These are phyloP conservation scores for Palloptera scutellata DNA, from an alignment of 2,888 invertebrate species.

Conservation along the genomic window DNA sequence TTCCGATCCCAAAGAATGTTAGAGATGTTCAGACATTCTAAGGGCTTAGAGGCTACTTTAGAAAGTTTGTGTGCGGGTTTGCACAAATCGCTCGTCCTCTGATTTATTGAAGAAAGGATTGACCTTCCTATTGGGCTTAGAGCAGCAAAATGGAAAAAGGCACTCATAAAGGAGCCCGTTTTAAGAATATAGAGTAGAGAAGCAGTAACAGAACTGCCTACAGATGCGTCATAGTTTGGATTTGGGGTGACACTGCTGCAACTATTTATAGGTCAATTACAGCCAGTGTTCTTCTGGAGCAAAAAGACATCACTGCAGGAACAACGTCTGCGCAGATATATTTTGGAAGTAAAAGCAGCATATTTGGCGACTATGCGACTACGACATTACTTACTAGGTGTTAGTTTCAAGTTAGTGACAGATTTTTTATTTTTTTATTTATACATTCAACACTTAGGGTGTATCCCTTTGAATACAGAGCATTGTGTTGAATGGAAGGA, in stretches of 20 bases:
- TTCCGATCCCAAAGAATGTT: slow-evolving; percentile 29
- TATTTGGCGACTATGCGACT: slow-evolving; percentile 26
- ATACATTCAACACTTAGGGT: too few species aligned
- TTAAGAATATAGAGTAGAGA: slow-evolving; percentile 28
- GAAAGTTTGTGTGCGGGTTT: slow-evolving; percentile 31
- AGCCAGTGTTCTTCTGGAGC: slow-evolving; percentile 36
- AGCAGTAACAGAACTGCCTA: slow-evolving; percentile 34
- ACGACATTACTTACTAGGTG: slow-evolving; percentile 26
- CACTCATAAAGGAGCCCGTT: slow-evolving; percentile 22
- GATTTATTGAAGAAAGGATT: slow-evolving; percentile 25
- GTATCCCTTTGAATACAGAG: too few species aligned
- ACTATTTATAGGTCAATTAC: slow-evolving; percentile 22
- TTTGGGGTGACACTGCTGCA: slow-evolving; percentile 36
- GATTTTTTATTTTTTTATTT: too few species aligned
- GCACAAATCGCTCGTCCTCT: slow-evolving; percentile 26
- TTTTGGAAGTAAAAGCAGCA: slow-evolving; percentile 38
- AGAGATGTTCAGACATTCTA: slow-evolving; percentile 30
- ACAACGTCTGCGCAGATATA: slow-evolving; percentile 36
- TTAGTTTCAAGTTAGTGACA: slow-evolving; percentile 24
- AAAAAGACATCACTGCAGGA: slow-evolving; percentile 30
- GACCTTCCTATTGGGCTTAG: slow-evolving; percentile 11
- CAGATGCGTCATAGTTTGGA: slow-evolving; percentile 36
- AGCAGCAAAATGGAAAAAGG: slow-evolving; percentile 23
- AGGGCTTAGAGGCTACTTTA: slow-evolving; percentile 34
- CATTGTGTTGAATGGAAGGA: too few species aligned